Base-by-base conservation (phyloP, 2,113 vertebrate genomes). In the Phylloscopus trochiloides region DNA sequence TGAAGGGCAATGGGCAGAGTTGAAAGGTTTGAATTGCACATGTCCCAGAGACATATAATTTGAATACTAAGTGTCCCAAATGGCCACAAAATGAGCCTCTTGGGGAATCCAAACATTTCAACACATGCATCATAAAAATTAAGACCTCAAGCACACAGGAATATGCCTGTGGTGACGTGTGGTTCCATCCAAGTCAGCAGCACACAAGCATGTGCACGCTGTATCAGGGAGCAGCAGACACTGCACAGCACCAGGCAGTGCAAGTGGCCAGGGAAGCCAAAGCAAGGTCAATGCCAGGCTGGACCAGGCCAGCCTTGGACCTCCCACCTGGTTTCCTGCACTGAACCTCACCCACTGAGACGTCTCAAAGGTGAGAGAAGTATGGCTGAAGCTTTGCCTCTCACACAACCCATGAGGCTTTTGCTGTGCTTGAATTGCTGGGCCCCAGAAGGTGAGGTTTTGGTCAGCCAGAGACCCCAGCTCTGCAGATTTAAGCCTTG, bases 161-260 rank as follows among this genome's bases (percentile, higher is more conserved):
- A 38, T 18, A 28, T 8, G 31, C n/a, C 62, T 54, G 20, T 86
- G 58, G 48, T 63, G 47, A 71, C 4, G 4, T 19, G 72, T 4
- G 3, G 29, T 67, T 85, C 67, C 50, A 78, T 50, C 12, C n/a
- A 42, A 73, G 38, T 21, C 58, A 94, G 58, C 79, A 86, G 36
- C 2, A 0, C 48, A 32, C 21, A 55, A 57, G 34, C 7, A 12
- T 25, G 3, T 0, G 3, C 7, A 16, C 14, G 3, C 48, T 61
- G 36, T 1, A 1, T 38, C 24, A 62, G 72, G 34, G 42, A 66
- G 21, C 45, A 79, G n/a, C 14, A 50, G 47, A 28, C 24, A 50
- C 36, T 79, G 36, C 47, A 65, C 28, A 14, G 54, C 67, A 61
- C 29, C 1, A 1, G 5, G 14, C 67, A 76, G 17, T 2, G 5